These are phyloP conservation scores for Grammomys surdaster DNA, from an alignment of 2,113 vertebrate species.

Conservation along the genomic window DNA sequence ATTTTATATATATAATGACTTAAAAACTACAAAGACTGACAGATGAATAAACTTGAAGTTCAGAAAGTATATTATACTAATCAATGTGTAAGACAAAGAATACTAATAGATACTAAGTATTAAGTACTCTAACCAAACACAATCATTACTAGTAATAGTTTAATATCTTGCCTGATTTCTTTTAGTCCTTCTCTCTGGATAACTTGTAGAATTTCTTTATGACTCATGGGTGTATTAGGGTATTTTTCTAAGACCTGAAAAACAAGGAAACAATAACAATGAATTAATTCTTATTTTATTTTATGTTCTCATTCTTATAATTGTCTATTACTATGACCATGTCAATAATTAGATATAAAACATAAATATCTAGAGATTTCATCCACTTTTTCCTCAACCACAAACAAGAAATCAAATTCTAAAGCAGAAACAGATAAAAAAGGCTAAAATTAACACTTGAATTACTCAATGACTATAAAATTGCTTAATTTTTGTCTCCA, in stretches of 20 bases:
- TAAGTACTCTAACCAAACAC: conserved; percentile 22
- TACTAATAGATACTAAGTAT: not conserved
- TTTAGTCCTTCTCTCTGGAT: conserved; percentile 98
- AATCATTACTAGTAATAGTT: conserved; percentile 59
- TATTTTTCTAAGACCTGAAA: conserved; percentile 98
- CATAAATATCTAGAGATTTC: conserved; percentile 34
- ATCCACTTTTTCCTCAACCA: conserved; percentile 43
- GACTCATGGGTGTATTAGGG: conserved; percentile 99
- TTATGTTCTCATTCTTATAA: conserved; percentile 49
- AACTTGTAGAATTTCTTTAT: conserved; percentile 99
- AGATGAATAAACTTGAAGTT: conserved; percentile 61
- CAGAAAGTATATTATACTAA: conserved; percentile 63
- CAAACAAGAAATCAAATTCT: conserved; percentile 35
- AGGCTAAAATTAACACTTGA: not conserved
- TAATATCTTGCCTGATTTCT: conserved; percentile 94
- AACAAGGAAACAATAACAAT: conserved; percentile 76
- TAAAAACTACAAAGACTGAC: conserved; percentile 36
- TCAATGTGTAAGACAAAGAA: conserved; percentile 27
- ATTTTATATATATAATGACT: conserved; percentile 54
- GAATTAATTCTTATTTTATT: conserved; percentile 65
- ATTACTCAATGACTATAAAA: conserved; percentile 26
- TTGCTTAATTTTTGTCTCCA: conserved; percentile 27
- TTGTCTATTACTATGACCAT: conserved; percentile 34
- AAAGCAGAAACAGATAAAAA: conserved; percentile 53
- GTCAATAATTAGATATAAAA: conserved; percentile 47